phyloP scores from a whole-genome alignment of 1,140 invertebrate species.

The Gryon sp. region DNA sequence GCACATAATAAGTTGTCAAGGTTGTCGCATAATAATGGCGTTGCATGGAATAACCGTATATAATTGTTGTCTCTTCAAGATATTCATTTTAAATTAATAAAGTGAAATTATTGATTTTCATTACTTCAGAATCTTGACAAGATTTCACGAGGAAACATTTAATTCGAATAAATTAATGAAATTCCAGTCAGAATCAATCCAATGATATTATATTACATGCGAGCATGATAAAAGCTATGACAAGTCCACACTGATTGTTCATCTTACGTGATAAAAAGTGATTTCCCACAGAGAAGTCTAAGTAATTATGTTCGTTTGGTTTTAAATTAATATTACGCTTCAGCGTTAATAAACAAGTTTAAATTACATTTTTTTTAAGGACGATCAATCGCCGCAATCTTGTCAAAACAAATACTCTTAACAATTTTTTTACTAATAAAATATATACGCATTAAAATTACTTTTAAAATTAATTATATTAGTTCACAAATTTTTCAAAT shows the following conservation, averaged over 20 bases:
- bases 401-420: no score
- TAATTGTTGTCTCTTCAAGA: slow-evolving; percentile 39
- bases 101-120: slow-evolving; percentile 34
- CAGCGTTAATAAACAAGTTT: no score
- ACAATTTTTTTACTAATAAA: no score
- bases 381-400: no score
- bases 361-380: no score
- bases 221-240: slow-evolving; percentile 19
- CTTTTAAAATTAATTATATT: no score
- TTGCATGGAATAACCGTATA: slow-evolving; percentile 17
- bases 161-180: slow-evolving; percentile 49
- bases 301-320: neutral
- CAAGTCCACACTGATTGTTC: slow-evolving; percentile 20
- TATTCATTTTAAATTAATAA: slow-evolving; percentile 39
- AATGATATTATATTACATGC: slow-evolving; percentile 29
- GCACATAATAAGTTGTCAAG: slow-evolving; percentile 30
- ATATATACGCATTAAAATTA: no score
- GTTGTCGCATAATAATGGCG: slow-evolving; percentile 24
- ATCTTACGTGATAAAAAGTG: slow-evolving; percentile 18
- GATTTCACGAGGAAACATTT: slow-evolving; percentile 40
- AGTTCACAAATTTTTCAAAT: no score
- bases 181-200: slow-evolving; percentile 5
- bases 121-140: slow-evolving; percentile 26
- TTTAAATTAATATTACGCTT: no score
- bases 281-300: neutral